A percentile compares a stretch with the other conserved stretches of the same genome.
Conservation (phyloP, 2,888 invertebrate species). For the Trypoxylon attenuatum region DNA sequence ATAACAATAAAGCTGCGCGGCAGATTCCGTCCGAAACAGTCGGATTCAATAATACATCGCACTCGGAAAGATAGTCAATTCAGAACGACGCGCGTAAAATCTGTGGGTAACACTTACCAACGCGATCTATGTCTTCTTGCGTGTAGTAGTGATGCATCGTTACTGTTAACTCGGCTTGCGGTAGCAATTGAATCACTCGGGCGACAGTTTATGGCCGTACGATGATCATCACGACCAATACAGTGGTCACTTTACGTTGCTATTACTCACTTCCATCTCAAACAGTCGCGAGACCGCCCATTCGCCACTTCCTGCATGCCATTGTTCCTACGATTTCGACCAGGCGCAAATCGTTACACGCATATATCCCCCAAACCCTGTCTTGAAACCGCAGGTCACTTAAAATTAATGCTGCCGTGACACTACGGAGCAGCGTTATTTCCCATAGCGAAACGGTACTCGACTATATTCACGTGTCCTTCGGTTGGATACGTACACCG, state of each 20-base stretch:
- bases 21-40: too few relatives aligned
- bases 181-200: slow-evolving; percentile 62
- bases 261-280: slow-evolving; percentile 58
- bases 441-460: too few relatives aligned
- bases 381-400: slow-evolving; percentile 1
- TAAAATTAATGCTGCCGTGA: too few relatives aligned
- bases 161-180: slow-evolving; percentile 50
- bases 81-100: slow-evolving; percentile 12
- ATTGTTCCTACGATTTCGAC: slow-evolving; percentile 34
- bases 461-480: too few relatives aligned
- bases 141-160: slow-evolving; percentile 69
- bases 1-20: too few relatives aligned
- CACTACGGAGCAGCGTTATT: too few relatives aligned
- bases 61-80: too few relatives aligned
- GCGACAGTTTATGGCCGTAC: slow-evolving; percentile 59
- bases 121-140: slow-evolving; percentile 69
- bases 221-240: slow-evolving; percentile 60
- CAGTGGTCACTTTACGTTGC: slow-evolving; percentile 59
- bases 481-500: too few relatives aligned
- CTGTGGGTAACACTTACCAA: slow-evolving; percentile 58
- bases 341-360: slow-evolving; percentile 18
- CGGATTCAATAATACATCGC: too few relatives aligned
- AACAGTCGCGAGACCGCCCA: slow-evolving; percentile 53
- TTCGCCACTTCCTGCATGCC: slow-evolving; percentile 51
- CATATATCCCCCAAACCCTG: not conserved